These are phyloP conservation scores for Pterostichus madidus DNA, from an alignment of 2,888 invertebrate species.

Conservation along the genomic window DNA sequence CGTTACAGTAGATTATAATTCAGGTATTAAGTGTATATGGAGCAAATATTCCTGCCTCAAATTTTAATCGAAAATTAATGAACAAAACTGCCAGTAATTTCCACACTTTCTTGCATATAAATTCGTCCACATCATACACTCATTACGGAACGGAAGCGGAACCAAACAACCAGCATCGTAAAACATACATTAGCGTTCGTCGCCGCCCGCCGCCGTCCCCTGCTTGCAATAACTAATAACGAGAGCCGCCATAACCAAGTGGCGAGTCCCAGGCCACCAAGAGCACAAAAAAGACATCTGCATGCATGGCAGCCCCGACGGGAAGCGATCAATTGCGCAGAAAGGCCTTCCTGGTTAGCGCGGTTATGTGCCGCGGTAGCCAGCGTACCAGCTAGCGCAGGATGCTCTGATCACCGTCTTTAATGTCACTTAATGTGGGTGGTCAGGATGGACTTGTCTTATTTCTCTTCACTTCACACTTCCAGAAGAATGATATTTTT, in stretches of 20 bases:
- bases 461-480: not conserved
- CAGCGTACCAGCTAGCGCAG: not conserved
- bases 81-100: no score
- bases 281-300: constrained; percentile 20
- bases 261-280: not conserved
- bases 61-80: no score
- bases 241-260: no score
- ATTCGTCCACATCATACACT: not conserved
- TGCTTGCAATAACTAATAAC: constrained; percentile 13
- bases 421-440: constrained; percentile 47
- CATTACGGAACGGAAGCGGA: constrained; percentile 11
- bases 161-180: constrained; percentile 14
- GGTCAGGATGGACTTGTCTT: constrained; percentile 33
- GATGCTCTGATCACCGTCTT: constrained; percentile 27
- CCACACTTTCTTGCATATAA: not conserved
- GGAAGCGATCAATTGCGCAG: constrained; percentile 50
- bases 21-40: no score
- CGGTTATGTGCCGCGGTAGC: not conserved
- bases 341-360: constrained; percentile 49
- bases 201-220: not conserved
- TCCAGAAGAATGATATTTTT: not conserved
- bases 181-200: constrained; percentile 11
- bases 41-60: no score
- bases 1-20: no score
- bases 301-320: constrained; percentile 16